Evolutionary conservation across 2,797 vertebrate genomes (phyloP).

Genomic region (Sebastiscus tertius): DNA sequence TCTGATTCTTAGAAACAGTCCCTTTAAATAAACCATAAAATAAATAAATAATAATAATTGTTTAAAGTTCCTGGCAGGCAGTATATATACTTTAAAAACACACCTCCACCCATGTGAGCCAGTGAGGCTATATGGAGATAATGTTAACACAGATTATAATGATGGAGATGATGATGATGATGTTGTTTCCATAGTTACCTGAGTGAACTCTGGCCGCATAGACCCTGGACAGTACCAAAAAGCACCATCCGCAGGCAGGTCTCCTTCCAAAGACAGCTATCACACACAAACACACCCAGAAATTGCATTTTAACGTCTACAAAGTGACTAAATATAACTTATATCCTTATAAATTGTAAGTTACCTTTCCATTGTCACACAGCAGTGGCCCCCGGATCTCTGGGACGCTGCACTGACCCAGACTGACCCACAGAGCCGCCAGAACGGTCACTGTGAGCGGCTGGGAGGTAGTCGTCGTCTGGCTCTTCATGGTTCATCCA

Average conservation of each 20-base stretch:
- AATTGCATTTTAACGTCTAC: background rate
- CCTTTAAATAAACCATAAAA: no score
- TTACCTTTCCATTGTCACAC: conserved; percentile 82
- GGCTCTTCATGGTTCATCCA: conserved; percentile 43
- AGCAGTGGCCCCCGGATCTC: background rate
- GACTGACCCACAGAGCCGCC: conserved; percentile 60
- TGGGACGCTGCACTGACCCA: conserved; percentile 24
- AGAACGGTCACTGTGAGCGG: conserved; percentile 40
- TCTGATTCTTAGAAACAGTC: no score
- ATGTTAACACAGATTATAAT: background rate
- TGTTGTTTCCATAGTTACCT: conserved; percentile 65
- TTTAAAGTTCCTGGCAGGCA: no score
- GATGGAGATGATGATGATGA: no score
- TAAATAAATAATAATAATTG: no score
- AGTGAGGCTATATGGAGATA: background rate
- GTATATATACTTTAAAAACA: no score
- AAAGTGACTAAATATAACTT: background rate
- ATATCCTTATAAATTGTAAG: no score
- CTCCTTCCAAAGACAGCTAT: conserved; percentile 68
- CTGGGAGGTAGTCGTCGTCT: background rate
- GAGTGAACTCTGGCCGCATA: conserved; percentile 43
- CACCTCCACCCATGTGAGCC: no score
- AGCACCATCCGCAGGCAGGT: conserved; percentile 56
- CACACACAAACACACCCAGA: conserved; percentile 10
- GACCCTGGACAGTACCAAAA: conserved; percentile 51